Base-by-base conservation (phyloP, 2,797 vertebrate genomes). In the Pantherophis vulpinus region DNA sequence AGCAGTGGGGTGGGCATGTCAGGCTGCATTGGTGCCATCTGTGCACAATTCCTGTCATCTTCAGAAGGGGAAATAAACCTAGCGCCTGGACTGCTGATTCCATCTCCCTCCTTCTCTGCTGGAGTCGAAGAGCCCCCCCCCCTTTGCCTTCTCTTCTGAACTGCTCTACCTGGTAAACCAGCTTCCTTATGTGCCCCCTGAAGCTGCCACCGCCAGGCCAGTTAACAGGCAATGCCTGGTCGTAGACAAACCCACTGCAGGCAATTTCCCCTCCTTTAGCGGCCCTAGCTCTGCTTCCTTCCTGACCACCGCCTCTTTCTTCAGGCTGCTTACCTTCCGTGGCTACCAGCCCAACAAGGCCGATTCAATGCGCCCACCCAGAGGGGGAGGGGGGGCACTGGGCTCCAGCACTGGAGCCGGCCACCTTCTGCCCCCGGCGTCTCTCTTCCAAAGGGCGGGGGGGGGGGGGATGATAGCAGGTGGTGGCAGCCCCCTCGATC, bases 171-270 rank as follows among this genome's bases (percentile, higher is more conserved):
- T 6, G 13, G 13, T 2, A 12, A 66, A 66, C 66, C 6, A 2
- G n/a, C 63, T 32, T 70, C n/a, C 66, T 70, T 32, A 42, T 42
- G 42, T 42, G 42, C 42, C 42, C 63, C 63, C 63, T 16, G n/a
- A 70, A 32, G 63, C 63, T 7, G 29, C 63, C n/a, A n/a, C 29
- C 13, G 11, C 11, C 12, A n/a, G 63, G 29, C 29, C 63, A 66
- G 13, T 12, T 66, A 6, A n/a, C 29, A 32, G n/a, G 63, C 63
- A 70, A 16, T 0, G 13, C 13, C 7, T 5, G 11, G 13, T 13
- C 29, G 0, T n/a, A 61, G 0, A 10, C 27, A 70, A 2, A 70
- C 29, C 2, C 29, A 0, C 12, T 2, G 5, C 13, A 13, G 63
- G 63, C 63, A 66, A 29, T 16, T 14, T 42, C 42, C 42, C 42